Evolutionary conservation across 1,140 invertebrate species (phyloP), one percentile per base, ranked within the genome.

Genomic region (Andrena cerasifolii): DNA sequence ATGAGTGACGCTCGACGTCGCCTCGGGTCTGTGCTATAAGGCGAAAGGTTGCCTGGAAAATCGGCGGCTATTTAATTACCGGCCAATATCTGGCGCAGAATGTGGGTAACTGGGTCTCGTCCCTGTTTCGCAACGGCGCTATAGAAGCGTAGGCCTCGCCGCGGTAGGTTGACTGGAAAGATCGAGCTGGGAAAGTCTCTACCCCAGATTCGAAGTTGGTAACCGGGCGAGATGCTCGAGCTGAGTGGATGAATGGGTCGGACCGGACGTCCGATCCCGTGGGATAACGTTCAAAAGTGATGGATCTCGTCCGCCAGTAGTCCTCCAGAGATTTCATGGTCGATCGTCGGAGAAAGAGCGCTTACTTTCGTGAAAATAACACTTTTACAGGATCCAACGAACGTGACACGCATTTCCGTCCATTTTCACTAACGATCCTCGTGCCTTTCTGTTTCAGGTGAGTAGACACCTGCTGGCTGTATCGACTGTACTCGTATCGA

Each of bases 91-190:
- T 76, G 47, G 56, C 65, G 63, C 73, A 75, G 78, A 80, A 88
- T 88, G 85, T 89, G 79, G 87, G 87, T 89, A 89, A 89, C 73
- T 80, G 62, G 88, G 83, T 79, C 86, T 87, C 78, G 84, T 83
- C 82, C 86, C 83, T 88, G 66, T 88, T 88, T 86, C 79, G 78
- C 78, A 84, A 87, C 63, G 63, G 28, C 61, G 54, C 33, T 62
- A 24, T 75, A 68, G 56, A 71, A 79, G 83, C 74, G 82, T 82
- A 84, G 82, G 82, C 68, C 51, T 72, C 65, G 47, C 43, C 58
- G 78, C 73, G 73, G 79, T 86, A 80, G 81, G 78, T 88, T 78
- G 81, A 82, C 79, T 84, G 73, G 75, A 82, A 84, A 68, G 66
- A 67, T 78, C 63, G 62, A 51, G 70, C 66, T 79, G 82, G 82